Evolutionary conservation across 2,113 vertebrate species (phyloP), one percentile per base, ranked within the genome.

Genomic region (Ochotona princeps): DNA sequence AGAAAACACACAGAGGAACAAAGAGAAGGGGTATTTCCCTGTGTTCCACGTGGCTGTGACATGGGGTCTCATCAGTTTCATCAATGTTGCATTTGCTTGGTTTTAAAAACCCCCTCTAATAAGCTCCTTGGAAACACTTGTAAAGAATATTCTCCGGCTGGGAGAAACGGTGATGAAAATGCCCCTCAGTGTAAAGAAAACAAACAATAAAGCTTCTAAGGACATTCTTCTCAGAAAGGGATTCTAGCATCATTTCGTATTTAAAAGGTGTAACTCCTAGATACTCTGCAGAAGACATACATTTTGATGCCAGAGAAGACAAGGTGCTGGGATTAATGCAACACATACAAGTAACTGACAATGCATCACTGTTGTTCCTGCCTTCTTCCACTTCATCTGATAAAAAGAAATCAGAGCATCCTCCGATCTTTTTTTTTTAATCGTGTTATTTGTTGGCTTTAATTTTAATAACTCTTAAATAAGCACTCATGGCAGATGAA

Each of bases 381-480:
- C 83, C 95, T 94, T 97, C 49, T 87, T 90, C 93, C 97, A 91
- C 96, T 96, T 97, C 96, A 96, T 96, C 96, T 96, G 97, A 97
- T 93, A 94, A 87, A 94, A 96, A 96, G 70, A 95, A 44, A 44
- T 44, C 38, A 44, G 38, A 44, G 38, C 38, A 44, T 44, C 38
- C 38, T 44, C 38, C 38, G 38, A 4, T 44, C 38, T 44, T 44
- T 44, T 92, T 95, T 97, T 87, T 97, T 96, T 75, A 90, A 97
- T 97, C 87, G 96, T 32, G 81, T 86, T 95, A 83, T 96, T 97
- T 98, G 98, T 97, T 98, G 98, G 97, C 97, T 97, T 98, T 98
- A 97, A 97, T 97, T 98, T 98, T 96, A 97, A 95, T 96, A 98
- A 98, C 97, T 96, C 97, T 98, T 98, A 98, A 97, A 98, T 97